Conservation (phyloP, 2,113 vertebrate genomes). For the Charadrius vociferus region DNA sequence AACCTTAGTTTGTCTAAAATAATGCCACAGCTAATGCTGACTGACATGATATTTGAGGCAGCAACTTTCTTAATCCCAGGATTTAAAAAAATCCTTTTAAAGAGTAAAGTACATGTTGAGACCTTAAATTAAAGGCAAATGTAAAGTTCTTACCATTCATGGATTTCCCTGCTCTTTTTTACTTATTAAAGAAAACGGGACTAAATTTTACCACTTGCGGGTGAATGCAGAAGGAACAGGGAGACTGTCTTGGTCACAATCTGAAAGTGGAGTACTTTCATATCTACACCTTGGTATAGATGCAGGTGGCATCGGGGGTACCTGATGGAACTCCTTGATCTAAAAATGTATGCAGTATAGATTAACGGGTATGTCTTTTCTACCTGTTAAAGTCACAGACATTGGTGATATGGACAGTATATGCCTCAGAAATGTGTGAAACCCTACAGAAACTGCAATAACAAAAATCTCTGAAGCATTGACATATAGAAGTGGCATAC, state of each 20-base stretch:
- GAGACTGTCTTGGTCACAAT: neutral
- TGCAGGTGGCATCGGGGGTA: neutral
- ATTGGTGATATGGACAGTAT: neutral
- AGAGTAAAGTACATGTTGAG: neutral
- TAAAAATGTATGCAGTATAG: neutral
- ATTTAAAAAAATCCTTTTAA: neutral
- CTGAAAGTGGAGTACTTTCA: neutral
- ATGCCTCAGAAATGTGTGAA: neutral
- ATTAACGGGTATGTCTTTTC: neutral
- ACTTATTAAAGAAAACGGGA: neutral
- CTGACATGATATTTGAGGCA: neutral
- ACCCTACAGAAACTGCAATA: neutral
- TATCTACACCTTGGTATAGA: neutral
- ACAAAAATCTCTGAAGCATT: neutral
- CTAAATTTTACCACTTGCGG: neutral
- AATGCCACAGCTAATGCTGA: neutral
- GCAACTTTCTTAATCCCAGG: neutral
- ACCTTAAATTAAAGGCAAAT: neutral
- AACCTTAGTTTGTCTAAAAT: neutral
- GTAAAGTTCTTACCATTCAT: slow-evolving; percentile 6
- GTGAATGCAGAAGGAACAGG: neutral
- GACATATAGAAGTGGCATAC: neutral
- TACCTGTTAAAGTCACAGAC: neutral
- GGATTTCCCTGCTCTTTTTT: neutral
- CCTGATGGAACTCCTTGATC: neutral